Evolutionary conservation across 30 jellyfish, hydroid and myxozoan species (phyloP).

Genomic region (Catostylus mosaicus): DNA sequence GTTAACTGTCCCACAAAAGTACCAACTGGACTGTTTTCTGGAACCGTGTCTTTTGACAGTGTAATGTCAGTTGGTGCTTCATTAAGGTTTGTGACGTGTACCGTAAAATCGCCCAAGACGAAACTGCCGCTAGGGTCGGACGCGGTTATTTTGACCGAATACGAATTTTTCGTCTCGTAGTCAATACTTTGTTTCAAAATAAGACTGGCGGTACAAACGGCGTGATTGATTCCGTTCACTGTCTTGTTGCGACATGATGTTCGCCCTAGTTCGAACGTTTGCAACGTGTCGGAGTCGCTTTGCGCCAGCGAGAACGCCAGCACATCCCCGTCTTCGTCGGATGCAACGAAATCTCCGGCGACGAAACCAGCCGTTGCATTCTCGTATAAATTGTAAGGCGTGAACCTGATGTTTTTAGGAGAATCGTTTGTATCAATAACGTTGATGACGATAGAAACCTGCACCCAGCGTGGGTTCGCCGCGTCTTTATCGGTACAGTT

Average conservation of each 20-base stretch:
- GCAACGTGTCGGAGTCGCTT: conserved; percentile 35
- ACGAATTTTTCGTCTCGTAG: conserved; percentile 55
- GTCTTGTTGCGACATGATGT: conserved; percentile 26
- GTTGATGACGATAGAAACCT: conserved; percentile 28
- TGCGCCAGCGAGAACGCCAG: conserved; percentile 47
- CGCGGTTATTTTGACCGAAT: conserved; percentile 38
- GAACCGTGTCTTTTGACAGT: conserved; percentile 28
- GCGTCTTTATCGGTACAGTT: conserved; percentile 83
- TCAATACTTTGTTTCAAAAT: conserved; percentile 22
- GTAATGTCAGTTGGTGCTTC: conserved; percentile 64
- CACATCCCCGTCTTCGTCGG: conserved; percentile 69
- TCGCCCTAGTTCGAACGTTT: conserved; percentile 44
- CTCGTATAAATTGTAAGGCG: conserved; percentile 46
- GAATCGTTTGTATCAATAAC: conserved; percentile 61
- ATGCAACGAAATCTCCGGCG: conserved; percentile 71
- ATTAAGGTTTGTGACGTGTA: conserved; percentile 53
- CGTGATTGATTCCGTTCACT: conserved; percentile 14
- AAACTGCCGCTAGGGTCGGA: conserved; percentile 55
- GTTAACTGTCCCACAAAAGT: conserved; percentile 68
- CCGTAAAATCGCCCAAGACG: conserved; percentile 15
- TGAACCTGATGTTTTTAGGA: conserved; percentile 51
- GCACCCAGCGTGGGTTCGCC: conserved; percentile 45
- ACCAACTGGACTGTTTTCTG: conserved; percentile 56
- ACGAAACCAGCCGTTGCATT: conserved; percentile 59
- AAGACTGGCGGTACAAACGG: conserved; percentile 39